phyloP scores from a whole-genome alignment of 2,113 vertebrate genomes.

The Lota lota region DNA sequence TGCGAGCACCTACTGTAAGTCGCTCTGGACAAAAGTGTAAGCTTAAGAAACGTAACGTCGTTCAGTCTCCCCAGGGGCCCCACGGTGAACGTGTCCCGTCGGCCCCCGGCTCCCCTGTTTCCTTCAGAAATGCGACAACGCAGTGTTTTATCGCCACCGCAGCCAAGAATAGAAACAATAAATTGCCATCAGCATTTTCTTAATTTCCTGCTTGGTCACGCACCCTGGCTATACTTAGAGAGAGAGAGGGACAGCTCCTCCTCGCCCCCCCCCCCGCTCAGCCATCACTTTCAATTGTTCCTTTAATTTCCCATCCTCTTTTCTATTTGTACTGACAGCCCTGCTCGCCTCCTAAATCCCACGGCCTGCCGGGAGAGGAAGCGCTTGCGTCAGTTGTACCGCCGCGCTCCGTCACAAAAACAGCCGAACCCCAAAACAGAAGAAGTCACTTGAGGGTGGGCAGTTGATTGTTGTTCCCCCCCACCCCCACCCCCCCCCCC shows the following conservation, averaged over 20 bases:
- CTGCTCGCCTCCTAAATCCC: slow-evolving; percentile 33
- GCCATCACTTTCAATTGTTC: neutral
- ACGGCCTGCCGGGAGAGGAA: slow-evolving; percentile 50
- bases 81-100: neutral
- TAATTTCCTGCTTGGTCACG: slow-evolving; percentile 1
- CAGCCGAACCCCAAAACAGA: slow-evolving; percentile 53
- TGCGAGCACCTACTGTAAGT: no score
- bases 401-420: slow-evolving; percentile 37
- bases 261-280: neutral
- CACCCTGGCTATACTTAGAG: neutral
- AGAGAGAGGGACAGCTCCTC: neutral
- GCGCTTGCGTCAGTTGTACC: slow-evolving; percentile 50
- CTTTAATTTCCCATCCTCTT: neutral
- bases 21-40: no score
- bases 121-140: slow-evolving; percentile 23
- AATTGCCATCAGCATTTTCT: neutral
- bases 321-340: neutral
- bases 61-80: slow-evolving; percentile 5
- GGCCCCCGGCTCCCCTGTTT: slow-evolving; percentile 2
- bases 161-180: slow-evolving; percentile 9
- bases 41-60: no score
- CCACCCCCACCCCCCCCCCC: slow-evolving; percentile 52
- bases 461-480: slow-evolving; percentile 73
- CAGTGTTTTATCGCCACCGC: slow-evolving; percentile 10
- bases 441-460: slow-evolving; percentile 66